Conservation (phyloP, 2,888 invertebrate genomes). For the Amphipoea oculea region DNA sequence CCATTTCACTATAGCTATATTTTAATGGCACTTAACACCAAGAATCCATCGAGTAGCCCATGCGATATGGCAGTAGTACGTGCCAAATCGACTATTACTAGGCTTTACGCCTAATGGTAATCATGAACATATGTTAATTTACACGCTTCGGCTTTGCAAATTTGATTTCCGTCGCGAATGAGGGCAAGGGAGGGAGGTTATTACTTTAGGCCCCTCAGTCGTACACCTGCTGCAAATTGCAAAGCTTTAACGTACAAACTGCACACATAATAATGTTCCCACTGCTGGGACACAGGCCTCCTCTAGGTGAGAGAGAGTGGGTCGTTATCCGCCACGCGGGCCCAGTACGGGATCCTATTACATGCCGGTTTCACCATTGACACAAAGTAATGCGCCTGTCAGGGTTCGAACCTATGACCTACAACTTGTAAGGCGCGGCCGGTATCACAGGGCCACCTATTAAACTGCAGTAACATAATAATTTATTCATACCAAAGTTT, state of each 20-base stretch:
- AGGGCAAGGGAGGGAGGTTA: background rate
- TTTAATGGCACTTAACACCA: conserved; percentile 13
- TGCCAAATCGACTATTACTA: conserved; percentile 44
- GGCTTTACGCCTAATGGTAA: conserved; percentile 49
- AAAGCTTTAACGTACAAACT: conserved; percentile 7
- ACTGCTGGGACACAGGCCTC: background rate
- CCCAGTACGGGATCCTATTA: background rate
- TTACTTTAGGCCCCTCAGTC: background rate
- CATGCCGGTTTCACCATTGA: too few species aligned
- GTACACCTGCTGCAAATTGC: background rate
- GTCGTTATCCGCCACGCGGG: too few species aligned
- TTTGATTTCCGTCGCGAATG: conserved; percentile 29
- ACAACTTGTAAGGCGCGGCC: too few species aligned
- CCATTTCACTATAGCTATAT: conserved; percentile 2
- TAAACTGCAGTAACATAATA: background rate
- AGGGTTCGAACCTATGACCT: too few species aligned
- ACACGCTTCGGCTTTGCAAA: conserved; percentile 29
- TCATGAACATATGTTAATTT: conserved; percentile 44
- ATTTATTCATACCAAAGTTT: background rate
- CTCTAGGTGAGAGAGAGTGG: background rate
- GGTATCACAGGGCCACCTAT: too few species aligned
- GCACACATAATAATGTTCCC: background rate
- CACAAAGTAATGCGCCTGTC: too few species aligned
- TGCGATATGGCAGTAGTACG: conserved; percentile 31
- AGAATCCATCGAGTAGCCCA: background rate